These are phyloP conservation scores for Acromyrmex echinatior DNA, from an alignment of 1,140 invertebrate genomes.

Conservation along the genomic window DNA sequence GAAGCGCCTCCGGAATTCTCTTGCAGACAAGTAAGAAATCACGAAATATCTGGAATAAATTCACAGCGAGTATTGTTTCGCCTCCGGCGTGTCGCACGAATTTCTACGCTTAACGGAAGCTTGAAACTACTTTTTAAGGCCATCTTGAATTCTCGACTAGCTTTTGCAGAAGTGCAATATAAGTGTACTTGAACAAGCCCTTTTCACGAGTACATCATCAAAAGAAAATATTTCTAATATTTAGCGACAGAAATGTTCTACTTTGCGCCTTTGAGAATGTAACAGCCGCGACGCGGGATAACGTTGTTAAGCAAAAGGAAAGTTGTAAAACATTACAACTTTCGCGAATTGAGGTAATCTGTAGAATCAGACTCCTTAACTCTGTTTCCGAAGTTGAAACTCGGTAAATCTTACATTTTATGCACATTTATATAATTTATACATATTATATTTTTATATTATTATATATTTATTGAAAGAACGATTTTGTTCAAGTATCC, in stretches of 20 bases:
- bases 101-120: constrained; percentile 47
- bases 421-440: constrained; percentile 18
- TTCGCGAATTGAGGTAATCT: constrained; percentile 1
- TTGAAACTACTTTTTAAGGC: constrained; percentile 42
- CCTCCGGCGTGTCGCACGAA: constrained; percentile 14
- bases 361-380: constrained; percentile 11
- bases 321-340: constrained; percentile 39
- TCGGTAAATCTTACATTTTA: constrained; percentile 15
- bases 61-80: constrained; percentile 40
- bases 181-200: constrained; percentile 26
- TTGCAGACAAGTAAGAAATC: constrained; percentile 40
- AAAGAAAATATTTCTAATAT: constrained; percentile 59
- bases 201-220: background rate
- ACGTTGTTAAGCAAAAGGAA: background rate
- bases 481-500: no score
- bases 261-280: constrained; percentile 15
- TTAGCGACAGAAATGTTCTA: background rate
- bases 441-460: background rate
- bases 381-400: constrained; percentile 4
- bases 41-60: constrained; percentile 49
- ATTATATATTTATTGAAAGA: background rate
- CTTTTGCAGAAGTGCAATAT: constrained; percentile 21
- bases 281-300: background rate
- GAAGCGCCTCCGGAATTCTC: background rate
- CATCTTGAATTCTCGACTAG: constrained; percentile 36